A percentile compares a stretch with the other conserved stretches of the same genome.
Evolutionary conservation across 2,113 vertebrate species (phyloP).

Genomic region (Oncorhynchus gorbuscha): DNA sequence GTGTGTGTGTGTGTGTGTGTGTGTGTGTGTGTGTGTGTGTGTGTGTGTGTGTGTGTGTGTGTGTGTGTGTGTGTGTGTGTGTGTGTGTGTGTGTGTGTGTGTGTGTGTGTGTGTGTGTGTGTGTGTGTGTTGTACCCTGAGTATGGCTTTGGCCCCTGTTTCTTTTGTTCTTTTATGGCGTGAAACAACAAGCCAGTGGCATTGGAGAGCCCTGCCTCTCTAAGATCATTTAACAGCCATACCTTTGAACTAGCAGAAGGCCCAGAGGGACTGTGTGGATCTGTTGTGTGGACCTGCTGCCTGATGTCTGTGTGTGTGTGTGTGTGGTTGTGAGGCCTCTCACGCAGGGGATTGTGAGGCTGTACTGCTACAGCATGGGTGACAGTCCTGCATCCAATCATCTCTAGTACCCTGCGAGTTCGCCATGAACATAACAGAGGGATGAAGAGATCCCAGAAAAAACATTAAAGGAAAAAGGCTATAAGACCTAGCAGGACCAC

Average conservation of each 20-base stretch:
- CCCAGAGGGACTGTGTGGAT: slow-evolving; percentile 22
- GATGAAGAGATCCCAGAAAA: no score
- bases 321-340: background rate
- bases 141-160: background rate
- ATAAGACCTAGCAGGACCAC: no score
- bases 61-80: background rate
- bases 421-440: slow-evolving; percentile 1
- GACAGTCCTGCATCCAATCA: slow-evolving; percentile 19
- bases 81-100: no score
- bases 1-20: background rate
- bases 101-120: no score
- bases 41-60: background rate
- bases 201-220: slow-evolving; percentile 15
- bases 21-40: slow-evolving; percentile 7
- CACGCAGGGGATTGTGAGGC: background rate
- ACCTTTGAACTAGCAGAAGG: slow-evolving; percentile 46
- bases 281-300: slow-evolving; percentile 7
- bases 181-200: slow-evolving; percentile 32
- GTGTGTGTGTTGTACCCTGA: no score
- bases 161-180: slow-evolving; percentile 37
- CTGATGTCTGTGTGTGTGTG: slow-evolving; percentile 5
- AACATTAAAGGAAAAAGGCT: no score
- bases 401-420: background rate
- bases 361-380: background rate
- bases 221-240: slow-evolving; percentile 28